phyloP scores from a whole-genome alignment of 2,797 vertebrate species.

The Oophaga sylvatica region DNA sequence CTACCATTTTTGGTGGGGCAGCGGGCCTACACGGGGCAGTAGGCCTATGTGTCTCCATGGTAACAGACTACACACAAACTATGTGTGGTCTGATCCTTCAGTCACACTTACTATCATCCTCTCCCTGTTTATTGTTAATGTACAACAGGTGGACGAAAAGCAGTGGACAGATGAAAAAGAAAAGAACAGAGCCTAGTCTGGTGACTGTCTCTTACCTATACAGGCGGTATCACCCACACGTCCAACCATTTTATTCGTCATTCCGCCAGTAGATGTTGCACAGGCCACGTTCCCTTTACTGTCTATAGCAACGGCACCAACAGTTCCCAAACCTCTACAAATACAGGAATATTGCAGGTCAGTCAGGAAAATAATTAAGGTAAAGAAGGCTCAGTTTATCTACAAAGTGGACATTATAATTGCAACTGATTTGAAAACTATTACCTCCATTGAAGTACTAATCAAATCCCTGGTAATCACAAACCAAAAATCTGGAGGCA shows the following conservation, averaged over 20 bases:
- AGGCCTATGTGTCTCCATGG: too few species aligned
- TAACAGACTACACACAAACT: too few species aligned
- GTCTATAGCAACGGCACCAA: slow-evolving; percentile 85
- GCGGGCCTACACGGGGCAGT: too few species aligned
- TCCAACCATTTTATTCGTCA: slow-evolving; percentile 85
- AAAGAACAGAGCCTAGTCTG: background rate
- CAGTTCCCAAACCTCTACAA: slow-evolving; percentile 80
- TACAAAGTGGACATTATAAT: background rate
- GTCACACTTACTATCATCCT: too few species aligned
- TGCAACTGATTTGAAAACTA: background rate
- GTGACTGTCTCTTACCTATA: slow-evolving; percentile 76
- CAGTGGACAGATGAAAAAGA: too few species aligned
- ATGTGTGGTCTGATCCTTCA: too few species aligned
- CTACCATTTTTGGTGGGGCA: too few species aligned
- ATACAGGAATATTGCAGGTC: slow-evolving; percentile 26
- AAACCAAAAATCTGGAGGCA: too few species aligned
- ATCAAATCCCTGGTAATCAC: too few species aligned
- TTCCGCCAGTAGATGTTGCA: slow-evolving; percentile 84
- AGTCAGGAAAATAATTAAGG: background rate
- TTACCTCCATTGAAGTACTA: too few species aligned
- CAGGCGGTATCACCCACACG: slow-evolving; percentile 87
- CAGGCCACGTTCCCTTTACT: slow-evolving; percentile 79
- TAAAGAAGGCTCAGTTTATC: background rate
- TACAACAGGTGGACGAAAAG: too few species aligned
- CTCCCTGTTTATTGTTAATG: too few species aligned